Base-by-base conservation (phyloP, 1,140 invertebrate species). In the Chironomus tepperi region DNA sequence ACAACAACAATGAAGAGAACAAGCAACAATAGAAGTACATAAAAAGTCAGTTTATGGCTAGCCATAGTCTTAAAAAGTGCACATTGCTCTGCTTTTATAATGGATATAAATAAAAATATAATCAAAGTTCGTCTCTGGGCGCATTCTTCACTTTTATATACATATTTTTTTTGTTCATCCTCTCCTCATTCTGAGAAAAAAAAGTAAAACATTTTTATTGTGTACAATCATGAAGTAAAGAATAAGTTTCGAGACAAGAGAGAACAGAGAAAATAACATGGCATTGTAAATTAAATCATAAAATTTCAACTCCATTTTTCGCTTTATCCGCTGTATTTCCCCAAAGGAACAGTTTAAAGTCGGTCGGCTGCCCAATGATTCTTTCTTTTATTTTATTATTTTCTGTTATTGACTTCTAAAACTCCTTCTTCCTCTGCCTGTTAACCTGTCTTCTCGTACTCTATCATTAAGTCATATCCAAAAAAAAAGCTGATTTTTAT, bases 251-350 rank as follows among this genome's bases (percentile, higher is more conserved):
- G 12, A 64, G 12, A 64, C 12, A 34, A 34, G 47, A 15, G 10
- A 16, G 12, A 15, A 16, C 67, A 10, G 18, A 19, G 18, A 72
- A 42, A 24, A 42, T 73, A 73, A 73, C 42, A 73, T 15, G 42
- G 67, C 67, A 21, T 34, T n/a, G 15, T n/a, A n/a, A 73, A n/a
- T 73, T 42, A 42, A 73, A 73, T 73, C 21, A 73, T 73, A 42
- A 73, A 73, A 73, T 15, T 67, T 72, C 67, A 15, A n/a, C 21
- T 73, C 9, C 21, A 73, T 73, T 73, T 34, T n/a, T n/a, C n/a
- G n/a, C n/a, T n/a, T n/a, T 42, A 73, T n/a, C 65, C 9, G 72
- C 15, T 42, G 21, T 72, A 34, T 34, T 34, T 34, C 24, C 21
- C 42, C 34, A 42, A 73, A 34, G 21, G 7, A 73, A 42, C 24